Evolutionary conservation across 2,888 invertebrate genomes (phyloP), one percentile per base, ranked within the genome.

Genomic region (Sarcophaga variegata): DNA sequence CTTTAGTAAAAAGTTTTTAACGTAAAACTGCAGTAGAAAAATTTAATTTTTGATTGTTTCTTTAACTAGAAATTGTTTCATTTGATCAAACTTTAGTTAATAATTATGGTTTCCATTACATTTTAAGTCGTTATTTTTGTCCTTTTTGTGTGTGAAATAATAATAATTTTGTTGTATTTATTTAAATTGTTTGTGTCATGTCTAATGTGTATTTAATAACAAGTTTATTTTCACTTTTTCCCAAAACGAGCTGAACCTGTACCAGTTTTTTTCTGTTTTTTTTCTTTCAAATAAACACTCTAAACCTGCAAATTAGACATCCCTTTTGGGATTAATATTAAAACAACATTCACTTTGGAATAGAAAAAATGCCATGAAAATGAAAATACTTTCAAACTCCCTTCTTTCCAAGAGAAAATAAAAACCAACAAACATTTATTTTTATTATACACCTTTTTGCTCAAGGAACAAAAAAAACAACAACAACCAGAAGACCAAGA

Each of bases 401-500:
- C 80, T 77, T 85, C 81, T 59, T 74, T n/a, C 17, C 6, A 14
- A 47, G 37, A 63, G 60, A 60, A 66, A 69, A 71, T 76, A 78
- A 76, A 93, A 93, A 93, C 92, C 92, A 93, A 93, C 93, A 92
- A 91, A 93, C 93, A 93, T 93, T 93, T 93, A 92, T 93, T 93
- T 93, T 93, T 93, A 93, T 93, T 93, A 93, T 90, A 91, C 93
- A 92, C 92, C 92, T 92, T 92, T 91, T 90, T 83, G 74, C 75
- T 78, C 71, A 80, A 78, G 8, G 8, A 37, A 10, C 8, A 37
- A 2, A 37, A 10, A 6, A 37, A 37, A 37, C 0, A 37, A 37
- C 6, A 27, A 69, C 69, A 66, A 86, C 45, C 75, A 80, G 62
- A 81, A 67, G 59, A 74, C 81, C 66, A 72, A 37, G 22, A 66